Evolutionary conservation across 2,113 vertebrate genomes (phyloP).

Genomic region (Silurus asotus): DNA sequence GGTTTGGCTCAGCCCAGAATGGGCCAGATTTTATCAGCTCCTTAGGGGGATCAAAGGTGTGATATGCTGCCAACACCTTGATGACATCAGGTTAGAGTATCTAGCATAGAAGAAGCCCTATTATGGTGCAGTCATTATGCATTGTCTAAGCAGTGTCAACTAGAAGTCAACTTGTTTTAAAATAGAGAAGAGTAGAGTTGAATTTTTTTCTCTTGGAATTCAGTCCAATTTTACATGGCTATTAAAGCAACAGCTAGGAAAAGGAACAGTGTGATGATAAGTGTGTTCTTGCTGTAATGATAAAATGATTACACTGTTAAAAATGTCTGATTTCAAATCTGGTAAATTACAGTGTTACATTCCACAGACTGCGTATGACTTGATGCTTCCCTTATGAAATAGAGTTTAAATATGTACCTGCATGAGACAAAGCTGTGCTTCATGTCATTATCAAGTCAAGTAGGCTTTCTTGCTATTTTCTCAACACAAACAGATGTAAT

Average conservation of each 20-base stretch:
- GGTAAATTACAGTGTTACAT: neutral
- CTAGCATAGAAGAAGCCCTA: constrained; percentile 6
- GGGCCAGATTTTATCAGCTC: constrained; percentile 71
- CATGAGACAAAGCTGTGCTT: neutral
- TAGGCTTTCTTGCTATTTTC: neutral
- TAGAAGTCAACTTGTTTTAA: neutral
- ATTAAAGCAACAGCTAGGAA: neutral
- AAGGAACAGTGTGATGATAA: neutral
- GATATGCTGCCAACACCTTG: constrained; percentile 55
- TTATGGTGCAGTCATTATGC: constrained; percentile 12
- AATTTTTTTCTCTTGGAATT: neutral
- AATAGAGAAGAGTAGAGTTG: neutral
- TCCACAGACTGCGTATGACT: neutral
- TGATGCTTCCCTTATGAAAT: neutral
- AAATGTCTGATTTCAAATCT: neutral
- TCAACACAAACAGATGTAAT: neutral
- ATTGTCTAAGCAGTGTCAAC: neutral
- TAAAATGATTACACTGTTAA: neutral
- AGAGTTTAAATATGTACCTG: neutral
- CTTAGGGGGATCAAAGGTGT: constrained; percentile 62
- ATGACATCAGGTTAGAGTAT: constrained; percentile 53
- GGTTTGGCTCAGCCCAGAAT: constrained; percentile 62
- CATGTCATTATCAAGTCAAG: neutral
- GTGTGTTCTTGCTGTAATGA: neutral
- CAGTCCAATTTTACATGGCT: neutral